Evolutionary conservation across 2,888 invertebrate genomes (phyloP), one percentile per base, ranked within the genome.

Genomic region (Zygogramma bicolorata): DNA sequence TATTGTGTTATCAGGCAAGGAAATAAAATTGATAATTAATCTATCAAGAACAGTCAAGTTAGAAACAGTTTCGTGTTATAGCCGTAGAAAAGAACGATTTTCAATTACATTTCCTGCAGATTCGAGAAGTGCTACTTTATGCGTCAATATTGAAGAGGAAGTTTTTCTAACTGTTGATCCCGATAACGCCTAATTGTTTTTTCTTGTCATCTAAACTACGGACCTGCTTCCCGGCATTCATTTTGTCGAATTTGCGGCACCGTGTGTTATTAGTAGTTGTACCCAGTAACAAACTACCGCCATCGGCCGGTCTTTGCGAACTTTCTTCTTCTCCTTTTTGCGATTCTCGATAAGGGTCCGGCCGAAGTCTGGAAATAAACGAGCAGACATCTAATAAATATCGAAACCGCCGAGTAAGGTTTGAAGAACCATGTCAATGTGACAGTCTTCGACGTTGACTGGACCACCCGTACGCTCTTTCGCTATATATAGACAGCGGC

Each of bases 371-470:
- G 74, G 71, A 77, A 79, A 80, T 81, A 79, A 80, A 79, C 77
- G 79, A 81, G 77, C 74, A 73, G 74, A 74, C 81, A 78, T 80
- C 79, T 82, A 81, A 82, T 82, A 81, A 83, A 83, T 83, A 83
- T 83, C 82, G 79, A 83, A 81, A 80, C 76, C 73, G 78, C 83
- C 84, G 81, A 83, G 84, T 84, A 84, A 84, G 84, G 85, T 80
- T 80, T 83, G 84, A 85, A 85, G 85, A 84, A 84, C 83, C 84
- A 85, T 85, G 85, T 86, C 85, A 84, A 81, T 80, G 81, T 85
- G 85, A 84, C 85, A 83, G 79, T 81, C 77, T 75, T 63, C 77
- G 80, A 75, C 76, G 77, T 67, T 74, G 79, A 72, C 71, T 70
- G 76, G 86, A 85, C 86, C 86, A 86, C 85, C 85, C 85, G 83